These are phyloP conservation scores for Drosophila kokeensis DNA, from an alignment of 2,888 invertebrate species.

Conservation along the genomic window DNA sequence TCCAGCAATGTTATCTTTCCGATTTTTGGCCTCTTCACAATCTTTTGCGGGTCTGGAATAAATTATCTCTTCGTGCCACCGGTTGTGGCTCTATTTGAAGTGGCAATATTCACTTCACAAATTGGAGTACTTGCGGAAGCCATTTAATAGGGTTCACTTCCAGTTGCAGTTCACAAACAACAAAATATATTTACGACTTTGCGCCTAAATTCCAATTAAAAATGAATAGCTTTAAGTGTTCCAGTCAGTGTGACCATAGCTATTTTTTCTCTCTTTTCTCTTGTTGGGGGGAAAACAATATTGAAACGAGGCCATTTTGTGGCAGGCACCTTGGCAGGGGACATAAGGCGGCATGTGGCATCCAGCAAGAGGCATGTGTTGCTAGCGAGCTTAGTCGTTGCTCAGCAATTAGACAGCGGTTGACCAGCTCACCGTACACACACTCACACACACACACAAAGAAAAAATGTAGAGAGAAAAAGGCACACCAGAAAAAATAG, in stretches of 20 bases:
- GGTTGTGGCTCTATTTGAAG: slow-evolving; percentile 40
- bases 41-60: slow-evolving; percentile 5
- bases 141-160: slow-evolving; percentile 9
- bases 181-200: slow-evolving; percentile 65
- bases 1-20: neutral
- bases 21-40: neutral
- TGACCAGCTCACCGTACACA: slow-evolving; percentile 40
- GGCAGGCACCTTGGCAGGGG: slow-evolving; percentile 46
- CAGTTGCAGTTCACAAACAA: slow-evolving; percentile 32
- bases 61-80: slow-evolving; percentile 24
- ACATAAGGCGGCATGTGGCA: slow-evolving; percentile 22
- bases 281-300: slow-evolving; percentile 58
- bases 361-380: slow-evolving; percentile 6
- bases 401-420: slow-evolving; percentile 74
- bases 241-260: slow-evolving; percentile 21
- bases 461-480: slow-evolving; percentile 40
- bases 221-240: slow-evolving; percentile 67
- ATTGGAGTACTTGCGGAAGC: slow-evolving; percentile 37
- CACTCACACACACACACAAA: slow-evolving; percentile 19
- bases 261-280: slow-evolving; percentile 7
- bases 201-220: slow-evolving; percentile 78
- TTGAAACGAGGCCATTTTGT: slow-evolving; percentile 60
- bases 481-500: slow-evolving; percentile 49
- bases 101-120: slow-evolving; percentile 59
- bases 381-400: slow-evolving; percentile 39